A percentile compares a stretch with the other conserved stretches of the same genome.
These are phyloP conservation scores for Rhabdomys dilectus DNA, from an alignment of 2,113 vertebrate species.

Conservation along the genomic window DNA sequence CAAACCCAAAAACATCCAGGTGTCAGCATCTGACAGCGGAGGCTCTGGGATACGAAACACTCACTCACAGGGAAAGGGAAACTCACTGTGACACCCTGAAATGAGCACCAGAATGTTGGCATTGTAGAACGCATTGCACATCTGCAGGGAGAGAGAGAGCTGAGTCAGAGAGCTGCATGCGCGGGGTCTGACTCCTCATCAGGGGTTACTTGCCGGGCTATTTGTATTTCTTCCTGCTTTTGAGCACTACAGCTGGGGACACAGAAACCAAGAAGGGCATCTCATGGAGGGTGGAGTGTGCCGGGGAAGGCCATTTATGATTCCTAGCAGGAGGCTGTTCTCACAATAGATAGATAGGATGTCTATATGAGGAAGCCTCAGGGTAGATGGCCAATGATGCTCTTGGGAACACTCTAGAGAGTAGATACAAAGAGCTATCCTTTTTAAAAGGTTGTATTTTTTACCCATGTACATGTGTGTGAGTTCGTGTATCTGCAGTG, in stretches of 20 bases:
- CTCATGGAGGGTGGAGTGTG: background rate
- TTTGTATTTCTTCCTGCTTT: background rate
- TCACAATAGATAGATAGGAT: too few relatives aligned
- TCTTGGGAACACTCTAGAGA: background rate
- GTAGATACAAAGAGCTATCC: background rate
- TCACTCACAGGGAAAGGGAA: background rate
- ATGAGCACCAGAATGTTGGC: constrained; percentile 78
- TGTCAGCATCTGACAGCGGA: constrained; percentile 6
- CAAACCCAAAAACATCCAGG: constrained; percentile 30
- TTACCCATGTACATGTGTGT: background rate
- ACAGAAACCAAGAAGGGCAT: background rate
- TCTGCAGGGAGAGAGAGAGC: constrained; percentile 80
- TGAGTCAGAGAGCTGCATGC: background rate
- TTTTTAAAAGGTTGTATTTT: background rate
- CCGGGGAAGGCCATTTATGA: background rate
- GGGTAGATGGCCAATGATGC: background rate
- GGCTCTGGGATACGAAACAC: background rate
- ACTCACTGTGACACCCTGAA: constrained; percentile 85
- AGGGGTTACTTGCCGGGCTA: background rate
- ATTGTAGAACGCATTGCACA: constrained; percentile 83
- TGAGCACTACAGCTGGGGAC: background rate
- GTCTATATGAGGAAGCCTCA: background rate
- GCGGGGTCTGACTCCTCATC: background rate
- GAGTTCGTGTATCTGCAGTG: background rate
- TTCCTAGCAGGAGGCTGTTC: background rate